Evolutionary conservation across 1,140 invertebrate species (phyloP).

Genomic region (Ditylenchus dipsaci): DNA sequence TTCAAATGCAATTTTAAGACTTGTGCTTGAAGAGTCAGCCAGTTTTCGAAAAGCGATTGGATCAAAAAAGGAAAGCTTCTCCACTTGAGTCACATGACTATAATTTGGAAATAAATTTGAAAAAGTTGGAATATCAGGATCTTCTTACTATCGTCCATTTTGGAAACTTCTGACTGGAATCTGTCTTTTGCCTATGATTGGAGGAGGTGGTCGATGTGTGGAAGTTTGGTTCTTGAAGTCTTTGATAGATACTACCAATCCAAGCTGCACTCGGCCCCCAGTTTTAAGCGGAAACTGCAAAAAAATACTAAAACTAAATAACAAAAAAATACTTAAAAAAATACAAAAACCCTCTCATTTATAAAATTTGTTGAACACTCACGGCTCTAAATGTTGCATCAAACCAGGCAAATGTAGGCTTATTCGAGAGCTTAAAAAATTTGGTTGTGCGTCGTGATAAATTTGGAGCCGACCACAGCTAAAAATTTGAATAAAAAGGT

Average conservation of each 20-base stretch:
- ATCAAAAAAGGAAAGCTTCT: conserved; percentile 21
- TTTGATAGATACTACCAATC: conserved; percentile 13
- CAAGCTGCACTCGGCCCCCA: conserved; percentile 16
- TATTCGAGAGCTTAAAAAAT: no score
- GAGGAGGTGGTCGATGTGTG: neutral
- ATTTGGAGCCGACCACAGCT: no score
- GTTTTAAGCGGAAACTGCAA: neutral
- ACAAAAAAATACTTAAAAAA: no score
- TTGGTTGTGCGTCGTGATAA: no score
- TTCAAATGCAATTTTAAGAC: conserved; percentile 26
- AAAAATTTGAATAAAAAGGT: no score
- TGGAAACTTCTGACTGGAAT: conserved; percentile 32
- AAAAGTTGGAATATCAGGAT: conserved; percentile 1
- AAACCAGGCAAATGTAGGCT: no score
- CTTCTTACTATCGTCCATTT: conserved; percentile 31
- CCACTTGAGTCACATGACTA: conserved; percentile 20
- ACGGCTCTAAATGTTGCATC: no score
- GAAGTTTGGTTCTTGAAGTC: conserved; percentile 15
- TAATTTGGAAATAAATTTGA: conserved; percentile 23
- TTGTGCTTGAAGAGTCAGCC: conserved; percentile 12
- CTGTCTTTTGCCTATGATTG: conserved; percentile 15
- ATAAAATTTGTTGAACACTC: no score
- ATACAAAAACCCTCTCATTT: no score
- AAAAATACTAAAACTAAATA: no score
- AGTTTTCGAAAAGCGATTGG: conserved; percentile 12